phyloP scores from a whole-genome alignment of 2,113 vertebrate species.

The Ageneiosus marmoratus region DNA sequence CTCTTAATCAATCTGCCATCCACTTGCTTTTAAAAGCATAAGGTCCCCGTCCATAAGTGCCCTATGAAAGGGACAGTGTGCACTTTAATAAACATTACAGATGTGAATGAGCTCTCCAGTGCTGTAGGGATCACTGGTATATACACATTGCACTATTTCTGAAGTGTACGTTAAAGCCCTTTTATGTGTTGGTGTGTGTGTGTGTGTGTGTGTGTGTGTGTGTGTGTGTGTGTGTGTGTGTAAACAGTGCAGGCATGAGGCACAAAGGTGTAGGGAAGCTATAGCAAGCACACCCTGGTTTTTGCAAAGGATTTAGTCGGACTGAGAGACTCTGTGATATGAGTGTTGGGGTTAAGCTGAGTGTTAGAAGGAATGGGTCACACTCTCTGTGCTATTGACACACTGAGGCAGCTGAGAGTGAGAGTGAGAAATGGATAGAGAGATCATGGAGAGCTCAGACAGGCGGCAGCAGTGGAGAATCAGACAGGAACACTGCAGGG shows the following conservation, averaged over 20 bases:
- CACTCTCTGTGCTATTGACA: constrained; percentile 49
- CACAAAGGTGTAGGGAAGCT: constrained; percentile 30
- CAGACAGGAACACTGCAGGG: constrained; percentile 31
- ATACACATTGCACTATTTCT: constrained; percentile 24
- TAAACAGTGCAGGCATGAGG: constrained; percentile 16
- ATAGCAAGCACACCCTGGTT: constrained; percentile 50
- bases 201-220: constrained; percentile 21
- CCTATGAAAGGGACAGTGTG: constrained; percentile 18
- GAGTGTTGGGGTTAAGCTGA: constrained; percentile 72
- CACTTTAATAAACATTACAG: constrained; percentile 55
- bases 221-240: constrained; percentile 8
- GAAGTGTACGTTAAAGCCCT: background rate
- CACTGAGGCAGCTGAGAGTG: constrained; percentile 62
- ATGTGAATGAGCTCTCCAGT: constrained; percentile 33
- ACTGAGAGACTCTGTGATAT: constrained; percentile 64
- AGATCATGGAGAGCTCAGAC: constrained; percentile 43
- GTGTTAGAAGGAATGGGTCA: constrained; percentile 53
- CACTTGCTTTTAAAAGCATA: constrained; percentile 66
- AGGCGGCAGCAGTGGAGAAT: constrained; percentile 26
- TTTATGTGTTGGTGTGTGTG: no score
- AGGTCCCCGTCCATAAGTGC: constrained; percentile 50
- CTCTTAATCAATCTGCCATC: constrained; percentile 67
- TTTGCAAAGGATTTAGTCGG: constrained; percentile 71
- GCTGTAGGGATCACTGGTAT: background rate
- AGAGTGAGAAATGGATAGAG: constrained; percentile 26